Evolutionary conservation across 2,888 invertebrate species (phyloP), one percentile per base, ranked within the genome.

Genomic region (Agrilus mali): DNA sequence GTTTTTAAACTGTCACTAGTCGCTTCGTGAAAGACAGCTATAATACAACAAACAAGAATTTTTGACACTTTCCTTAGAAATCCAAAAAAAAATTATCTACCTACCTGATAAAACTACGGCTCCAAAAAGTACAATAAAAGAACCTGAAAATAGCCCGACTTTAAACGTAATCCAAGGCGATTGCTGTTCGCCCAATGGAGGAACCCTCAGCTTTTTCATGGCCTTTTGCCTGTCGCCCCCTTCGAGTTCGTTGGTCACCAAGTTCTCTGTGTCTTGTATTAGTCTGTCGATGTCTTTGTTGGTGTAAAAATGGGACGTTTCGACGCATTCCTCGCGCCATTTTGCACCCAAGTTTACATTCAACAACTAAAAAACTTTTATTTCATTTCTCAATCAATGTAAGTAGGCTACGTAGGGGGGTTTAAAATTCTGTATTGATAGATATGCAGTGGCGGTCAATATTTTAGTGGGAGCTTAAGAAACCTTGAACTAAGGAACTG

Each of bases 191-290:
- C 86, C 87, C 20, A 92, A 65, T 3, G 90, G 90, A 1, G 89
- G 90, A 1, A 89, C 89, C 41, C 88, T 66, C 16, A 92, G 67
- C 34, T 87, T 70, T 63, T 90, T 90, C 90, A 90, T 92, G 3
- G 89, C 90, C 54, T 78, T 81, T 57, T 83, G 82, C 39, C 89
- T 69, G 61, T 90, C 84, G 5, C 89, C 89, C 7, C 75, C 79
- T 65, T 90, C 82, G 33, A 82, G 69, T 52, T 81, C 80, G 50
- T 74, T 73, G 0, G 81, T 82, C 34, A 83, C 78, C 14, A 74
- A 67, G 42, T 70, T 72, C 65, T 92, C 89, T 2, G 86, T 86
- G 60, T 87, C 85, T 52, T 75, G 74, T 52, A 92, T 89, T 38
- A 92, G 67, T 45, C 84, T 78, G 60, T 87, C 86, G 46, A 89